phyloP scores from a whole-genome alignment of 2,797 vertebrate species.

The Melanotaenia nigrans region DNA sequence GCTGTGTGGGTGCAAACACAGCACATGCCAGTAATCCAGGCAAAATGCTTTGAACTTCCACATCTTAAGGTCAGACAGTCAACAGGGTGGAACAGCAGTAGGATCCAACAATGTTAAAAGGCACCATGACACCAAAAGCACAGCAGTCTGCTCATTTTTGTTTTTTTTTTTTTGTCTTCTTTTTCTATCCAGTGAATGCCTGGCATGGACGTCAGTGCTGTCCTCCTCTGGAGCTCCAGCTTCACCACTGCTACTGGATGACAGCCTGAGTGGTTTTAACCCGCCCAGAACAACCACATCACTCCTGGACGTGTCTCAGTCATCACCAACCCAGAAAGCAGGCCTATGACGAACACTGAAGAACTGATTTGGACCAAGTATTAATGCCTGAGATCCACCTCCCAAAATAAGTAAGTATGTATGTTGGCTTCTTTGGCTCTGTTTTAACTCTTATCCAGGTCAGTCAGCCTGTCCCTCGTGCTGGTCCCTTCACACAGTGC shows the following conservation, averaged over 20 bases:
- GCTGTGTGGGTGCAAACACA: conserved; percentile 93
- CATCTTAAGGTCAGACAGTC: conserved; percentile 83
- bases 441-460: conserved; percentile 77
- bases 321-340: conserved; percentile 36
- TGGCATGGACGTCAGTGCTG: conserved; percentile 18
- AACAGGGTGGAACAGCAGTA: conserved; percentile 35
- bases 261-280: conserved; percentile 61
- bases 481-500: conserved; percentile 54
- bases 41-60: conserved; percentile 96
- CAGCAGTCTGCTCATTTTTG: conserved; percentile 13
- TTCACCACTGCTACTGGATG: conserved; percentile 46
- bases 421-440: conserved; percentile 36
- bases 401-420: conserved; percentile 38
- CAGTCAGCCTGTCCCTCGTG: conserved; percentile 71
- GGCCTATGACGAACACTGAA: conserved; percentile 34
- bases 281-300: conserved; percentile 67
- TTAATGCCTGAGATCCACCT: conserved; percentile 36
- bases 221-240: conserved; percentile 43
- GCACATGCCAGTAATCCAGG: conserved; percentile 97
- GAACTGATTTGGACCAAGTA: conserved; percentile 26
- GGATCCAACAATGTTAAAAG: conserved; percentile 45
- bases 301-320: conserved; percentile 59
- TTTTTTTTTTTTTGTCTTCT: conserved; percentile 13
- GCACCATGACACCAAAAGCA: conserved; percentile 42
- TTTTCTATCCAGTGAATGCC: conserved; percentile 44